Evolutionary conservation across 1,140 invertebrate genomes (phyloP).

Genomic region (Pogonus chalceus): DNA sequence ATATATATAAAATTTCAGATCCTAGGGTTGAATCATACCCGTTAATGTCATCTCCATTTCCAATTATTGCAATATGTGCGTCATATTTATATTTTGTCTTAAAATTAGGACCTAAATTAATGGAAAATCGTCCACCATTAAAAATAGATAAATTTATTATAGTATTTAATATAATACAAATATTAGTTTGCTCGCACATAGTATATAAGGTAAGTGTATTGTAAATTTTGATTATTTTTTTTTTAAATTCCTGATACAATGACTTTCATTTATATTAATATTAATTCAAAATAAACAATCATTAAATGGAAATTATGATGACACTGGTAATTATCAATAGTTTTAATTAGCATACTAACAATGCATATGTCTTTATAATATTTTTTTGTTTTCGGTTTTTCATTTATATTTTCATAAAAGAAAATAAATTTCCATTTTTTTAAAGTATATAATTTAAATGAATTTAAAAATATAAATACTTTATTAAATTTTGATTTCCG

Average conservation of each 20-base stretch:
- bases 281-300: background rate
- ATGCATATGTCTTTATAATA: no score
- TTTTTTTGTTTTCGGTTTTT: no score
- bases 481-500: background rate
- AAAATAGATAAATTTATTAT: slow-evolving; percentile 64
- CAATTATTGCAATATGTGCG: slow-evolving; percentile 53
- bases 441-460: background rate
- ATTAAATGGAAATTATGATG: background rate
- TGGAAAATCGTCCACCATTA: slow-evolving; percentile 61
- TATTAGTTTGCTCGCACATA: slow-evolving; percentile 72
- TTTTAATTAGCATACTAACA: background rate
- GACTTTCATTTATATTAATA: background rate
- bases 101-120: slow-evolving; percentile 58
- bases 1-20: no score
- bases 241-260: background rate
- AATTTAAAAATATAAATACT: background rate
- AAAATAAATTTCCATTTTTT: no score
- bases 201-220: slow-evolving; percentile 61
- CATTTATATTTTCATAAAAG: no score
- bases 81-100: slow-evolving; percentile 56
- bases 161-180: slow-evolving; percentile 75
- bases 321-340: background rate
- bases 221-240: background rate
- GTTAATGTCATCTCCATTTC: slow-evolving; percentile 14
- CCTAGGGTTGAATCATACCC: slow-evolving; percentile 16